Percentiles rank a stretch among this genome's conserved stretches.
Evolutionary conservation across 2,888 invertebrate species (phyloP).

Genomic region (Deladenus siricidicola): DNA sequence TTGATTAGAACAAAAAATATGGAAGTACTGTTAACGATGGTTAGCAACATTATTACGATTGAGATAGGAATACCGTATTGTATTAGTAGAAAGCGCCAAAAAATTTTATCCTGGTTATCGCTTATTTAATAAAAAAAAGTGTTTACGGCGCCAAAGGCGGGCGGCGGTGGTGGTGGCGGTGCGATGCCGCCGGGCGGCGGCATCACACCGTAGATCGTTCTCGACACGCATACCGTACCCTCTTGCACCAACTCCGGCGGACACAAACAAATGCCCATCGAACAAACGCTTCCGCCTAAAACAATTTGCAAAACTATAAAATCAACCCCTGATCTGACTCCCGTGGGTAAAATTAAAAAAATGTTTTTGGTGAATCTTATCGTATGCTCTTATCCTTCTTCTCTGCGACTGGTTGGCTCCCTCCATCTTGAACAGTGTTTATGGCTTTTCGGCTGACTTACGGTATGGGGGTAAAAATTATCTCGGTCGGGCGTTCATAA

Average conservation of each 20-base stretch:
- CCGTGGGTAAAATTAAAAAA: neutral
- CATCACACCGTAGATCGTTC: slow-evolving; percentile 49
- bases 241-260: slow-evolving; percentile 52
- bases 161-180: slow-evolving; percentile 25
- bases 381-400: too few relatives aligned
- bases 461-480: too few relatives aligned
- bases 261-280: slow-evolving; percentile 51
- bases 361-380: too few relatives aligned
- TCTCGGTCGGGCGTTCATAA: too few relatives aligned
- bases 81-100: neutral
- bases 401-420: too few relatives aligned
- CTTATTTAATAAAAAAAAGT: neutral
- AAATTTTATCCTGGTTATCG: neutral
- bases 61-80: too few relatives aligned
- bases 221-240: slow-evolving; percentile 51
- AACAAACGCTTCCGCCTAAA: slow-evolving; percentile 49
- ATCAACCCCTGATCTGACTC: neutral
- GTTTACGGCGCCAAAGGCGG: slow-evolving; percentile 25
- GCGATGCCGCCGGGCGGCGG: slow-evolving; percentile 33
- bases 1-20: neutral
- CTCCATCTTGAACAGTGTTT: too few relatives aligned
- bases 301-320: neutral
- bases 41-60: too few relatives aligned
- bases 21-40: too few relatives aligned
- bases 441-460: too few relatives aligned